Conservation (phyloP, 2,888 invertebrate species). For the Caenorhabditis imperialis region DNA sequence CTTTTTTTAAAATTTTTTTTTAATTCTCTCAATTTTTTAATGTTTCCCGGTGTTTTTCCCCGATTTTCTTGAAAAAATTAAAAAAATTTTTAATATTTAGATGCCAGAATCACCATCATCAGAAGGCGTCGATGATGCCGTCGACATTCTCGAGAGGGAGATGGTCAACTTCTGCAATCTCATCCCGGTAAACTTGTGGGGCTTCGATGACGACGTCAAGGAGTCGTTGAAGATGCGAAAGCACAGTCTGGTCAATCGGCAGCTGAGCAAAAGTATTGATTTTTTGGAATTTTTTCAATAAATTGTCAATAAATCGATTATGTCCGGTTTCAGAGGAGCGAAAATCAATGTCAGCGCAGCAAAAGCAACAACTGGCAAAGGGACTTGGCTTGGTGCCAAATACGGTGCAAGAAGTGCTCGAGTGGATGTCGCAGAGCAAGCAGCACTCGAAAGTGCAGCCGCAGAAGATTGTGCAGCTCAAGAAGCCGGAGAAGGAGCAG, state of each 20-base stretch:
- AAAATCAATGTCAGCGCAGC: conserved; percentile 50
- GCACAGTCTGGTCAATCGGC: conserved; percentile 65
- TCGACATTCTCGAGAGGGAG: conserved; percentile 43
- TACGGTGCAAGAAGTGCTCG: conserved; percentile 62
- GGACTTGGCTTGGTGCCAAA: conserved; percentile 61
- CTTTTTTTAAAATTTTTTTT: neutral
- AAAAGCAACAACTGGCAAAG: conserved; percentile 62
- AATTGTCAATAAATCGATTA: neutral
- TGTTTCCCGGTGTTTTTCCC: too few species aligned
- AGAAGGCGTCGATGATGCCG: conserved; percentile 22
- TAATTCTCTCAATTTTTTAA: too few species aligned
- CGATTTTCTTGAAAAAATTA: too few species aligned
- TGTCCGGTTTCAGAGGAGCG: conserved; percentile 55
- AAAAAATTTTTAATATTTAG: conserved; percentile 18
- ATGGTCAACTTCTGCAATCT: conserved; percentile 57
- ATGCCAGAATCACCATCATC: conserved; percentile 26
- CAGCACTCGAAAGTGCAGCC: conserved; percentile 49
- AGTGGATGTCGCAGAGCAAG: conserved; percentile 52
- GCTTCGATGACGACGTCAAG: conserved; percentile 66
- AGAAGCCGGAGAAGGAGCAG: neutral
- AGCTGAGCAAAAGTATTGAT: conserved; percentile 62
- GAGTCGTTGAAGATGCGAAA: conserved; percentile 64
- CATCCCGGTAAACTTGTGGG: conserved; percentile 66
- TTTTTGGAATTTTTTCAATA: too few species aligned
- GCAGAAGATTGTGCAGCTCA: conserved; percentile 2